Evolutionary conservation across 1,140 invertebrate genomes (phyloP), one percentile per base, ranked within the genome.

Genomic region (Vollenhovia emeryi): DNA sequence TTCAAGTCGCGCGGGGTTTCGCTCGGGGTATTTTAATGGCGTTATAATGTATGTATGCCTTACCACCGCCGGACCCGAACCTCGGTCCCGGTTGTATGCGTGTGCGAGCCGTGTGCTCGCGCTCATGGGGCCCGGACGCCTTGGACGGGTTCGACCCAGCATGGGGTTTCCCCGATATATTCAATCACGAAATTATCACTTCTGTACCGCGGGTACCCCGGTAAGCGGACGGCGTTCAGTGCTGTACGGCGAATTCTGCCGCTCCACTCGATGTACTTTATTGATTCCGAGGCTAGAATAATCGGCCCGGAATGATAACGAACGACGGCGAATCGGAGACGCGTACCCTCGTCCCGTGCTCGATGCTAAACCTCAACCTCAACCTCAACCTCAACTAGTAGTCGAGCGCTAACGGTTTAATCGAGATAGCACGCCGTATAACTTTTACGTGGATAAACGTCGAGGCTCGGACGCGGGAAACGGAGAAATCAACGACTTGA

Each of bases 171-270:
- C 93, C 94, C 93, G 90, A 94, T 94, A 93, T 93, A 94, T 94
- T 94, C 94, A 94, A 94, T 94, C 93, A 94, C 92, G 91, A 94
- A 94, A 94, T 94, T 94, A 94, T 94, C 94, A 94, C 94, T 94
- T 94, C 94, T 94, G 93, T 94, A 94, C n/a, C 87, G 66, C 84
- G 88, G 40, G 50, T n/a, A n/a, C 48, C 45, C 21, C 84, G 78
- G 85, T 82, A 75, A 59, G 33, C 75, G 75, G 57, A 45, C 36
- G 27, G 52, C 45, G 18, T 52, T 27, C 85, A 87, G 73, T 82
- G 79, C 78, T 84, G 84, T 90, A 85, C 74, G 69, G 59, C 85
- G 21, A 62, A 64, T 78, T 87, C 75, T 69, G 62, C 52, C 36
- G 76, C 50, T 52, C 88, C 84, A 84, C 79, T 21, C 40, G n/a